Evolutionary conservation across 2,797 vertebrate genomes (phyloP), one percentile per base, ranked within the genome.

Genomic region (Sebastolobus alascanus): DNA sequence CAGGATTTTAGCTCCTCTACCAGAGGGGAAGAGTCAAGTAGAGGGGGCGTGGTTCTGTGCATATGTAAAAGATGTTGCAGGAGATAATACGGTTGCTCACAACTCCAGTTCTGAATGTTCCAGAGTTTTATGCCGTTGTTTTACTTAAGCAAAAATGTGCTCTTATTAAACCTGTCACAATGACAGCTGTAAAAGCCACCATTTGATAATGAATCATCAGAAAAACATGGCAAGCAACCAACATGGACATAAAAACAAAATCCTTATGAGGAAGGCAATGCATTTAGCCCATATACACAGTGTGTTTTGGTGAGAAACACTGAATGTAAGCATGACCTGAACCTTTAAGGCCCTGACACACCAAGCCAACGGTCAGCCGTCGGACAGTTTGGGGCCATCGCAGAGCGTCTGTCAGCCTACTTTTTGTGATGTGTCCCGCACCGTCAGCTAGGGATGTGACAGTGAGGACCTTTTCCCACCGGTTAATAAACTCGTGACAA

Each of bases 1-100:
- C 92, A 90, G 86, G 90, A 80, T 89, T 85, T 91, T 65, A 83
- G 84, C 84, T 90, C 63, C 37, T 80, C 80, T 72, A 82, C 77
- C 83, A 84, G 67, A 89, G 82, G 40, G 61, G 64, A 66, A 79
- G 74, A 81, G 70, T 69, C 37, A 6, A 80, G 78, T 31, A 12
- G 33, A 73, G 81, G 75, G 50, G 82, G 87, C 8, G 84, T 80
- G 80, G 79, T 38, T 69, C 12, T 75, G 59, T 33, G 18, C 22
- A 12, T 59, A 59, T 43, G 56, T 61, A 40, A 68, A 82, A 54
- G n/a, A 80, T 65, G 38, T 40, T 77, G 65, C 52, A 68, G 54
- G 52, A 66, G 25, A 71, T 35, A 52, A 52, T 64, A 25, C 0
- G 6, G 38, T 56, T 55, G 25, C 70, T 63, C 35, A 54, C 5